A percentile compares a stretch with the other conserved stretches of the same genome.
Evolutionary conservation across 2,888 invertebrate species (phyloP).

Genomic region (Andricus quercusramuli): DNA sequence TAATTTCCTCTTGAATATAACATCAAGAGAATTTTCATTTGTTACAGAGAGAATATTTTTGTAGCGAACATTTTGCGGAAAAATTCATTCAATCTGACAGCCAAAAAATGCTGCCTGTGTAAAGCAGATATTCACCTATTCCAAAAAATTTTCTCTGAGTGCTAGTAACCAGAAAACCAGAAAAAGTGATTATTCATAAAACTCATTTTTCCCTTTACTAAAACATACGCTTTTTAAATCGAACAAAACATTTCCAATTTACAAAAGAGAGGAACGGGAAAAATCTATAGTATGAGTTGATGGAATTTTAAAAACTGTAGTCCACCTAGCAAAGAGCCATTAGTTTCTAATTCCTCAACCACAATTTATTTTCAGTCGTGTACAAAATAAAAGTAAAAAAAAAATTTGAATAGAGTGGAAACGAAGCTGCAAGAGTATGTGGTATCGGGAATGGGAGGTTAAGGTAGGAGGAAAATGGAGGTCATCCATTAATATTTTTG

Average conservation of each 20-base stretch:
- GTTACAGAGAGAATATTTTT: too few species aligned
- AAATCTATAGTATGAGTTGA: constrained; percentile 3
- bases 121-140: too few species aligned
- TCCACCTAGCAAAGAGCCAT: constrained; percentile 18
- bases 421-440: constrained; percentile 17
- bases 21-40: too few species aligned
- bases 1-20: too few species aligned
- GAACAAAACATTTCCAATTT: background rate
- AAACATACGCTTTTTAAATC: background rate
- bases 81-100: too few species aligned
- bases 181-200: background rate
- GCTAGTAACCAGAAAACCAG: too few species aligned
- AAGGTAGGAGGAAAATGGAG: constrained; percentile 47
- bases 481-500: constrained; percentile 56
- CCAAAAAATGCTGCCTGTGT: too few species aligned
- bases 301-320: background rate
- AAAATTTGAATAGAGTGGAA: constrained; percentile 32
- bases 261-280: background rate
- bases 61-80: too few species aligned
- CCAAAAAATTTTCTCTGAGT: too few species aligned
- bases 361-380: constrained; percentile 38
- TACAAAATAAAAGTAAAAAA: constrained; percentile 23
- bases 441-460: constrained; percentile 10
- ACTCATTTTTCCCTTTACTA: background rate
- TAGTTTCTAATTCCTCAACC: constrained; percentile 40